Conservation (phyloP, 2,113 vertebrate genomes). For the Theristicus caerulescens region DNA sequence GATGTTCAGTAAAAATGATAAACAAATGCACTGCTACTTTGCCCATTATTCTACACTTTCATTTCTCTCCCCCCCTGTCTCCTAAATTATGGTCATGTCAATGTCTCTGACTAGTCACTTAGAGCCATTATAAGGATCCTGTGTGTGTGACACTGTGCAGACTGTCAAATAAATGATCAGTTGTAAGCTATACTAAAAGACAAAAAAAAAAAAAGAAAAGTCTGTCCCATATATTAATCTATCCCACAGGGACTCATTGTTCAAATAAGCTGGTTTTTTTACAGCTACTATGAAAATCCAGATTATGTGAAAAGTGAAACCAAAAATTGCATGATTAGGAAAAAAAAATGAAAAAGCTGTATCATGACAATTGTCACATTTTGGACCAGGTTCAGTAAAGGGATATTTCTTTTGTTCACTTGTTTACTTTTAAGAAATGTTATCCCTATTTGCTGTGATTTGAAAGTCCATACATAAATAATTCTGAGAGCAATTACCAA, state of each 20-base stretch:
- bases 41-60: not conserved
- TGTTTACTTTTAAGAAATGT: not conserved
- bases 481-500: not conserved
- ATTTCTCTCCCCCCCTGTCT: not conserved
- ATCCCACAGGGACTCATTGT: not conserved
- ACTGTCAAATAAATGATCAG: not conserved
- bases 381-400: not conserved
- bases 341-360: not conserved
- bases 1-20: not conserved
- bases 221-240: not conserved
- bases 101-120: not conserved
- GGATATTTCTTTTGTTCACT: not conserved
- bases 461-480: not conserved
- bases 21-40: not conserved
- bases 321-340: not conserved
- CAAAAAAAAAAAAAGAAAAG: not conserved
- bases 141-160: not conserved
- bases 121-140: not conserved
- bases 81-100: not conserved
- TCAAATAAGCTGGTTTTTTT: not conserved
- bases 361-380: not conserved
- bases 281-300: not conserved
- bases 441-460: not conserved
- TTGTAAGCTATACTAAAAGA: not conserved
- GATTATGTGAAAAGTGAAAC: not conserved